Evolutionary conservation across 2,113 vertebrate genomes (phyloP), one percentile per base, ranked within the genome.

Genomic region (Lucifuga dentata): DNA sequence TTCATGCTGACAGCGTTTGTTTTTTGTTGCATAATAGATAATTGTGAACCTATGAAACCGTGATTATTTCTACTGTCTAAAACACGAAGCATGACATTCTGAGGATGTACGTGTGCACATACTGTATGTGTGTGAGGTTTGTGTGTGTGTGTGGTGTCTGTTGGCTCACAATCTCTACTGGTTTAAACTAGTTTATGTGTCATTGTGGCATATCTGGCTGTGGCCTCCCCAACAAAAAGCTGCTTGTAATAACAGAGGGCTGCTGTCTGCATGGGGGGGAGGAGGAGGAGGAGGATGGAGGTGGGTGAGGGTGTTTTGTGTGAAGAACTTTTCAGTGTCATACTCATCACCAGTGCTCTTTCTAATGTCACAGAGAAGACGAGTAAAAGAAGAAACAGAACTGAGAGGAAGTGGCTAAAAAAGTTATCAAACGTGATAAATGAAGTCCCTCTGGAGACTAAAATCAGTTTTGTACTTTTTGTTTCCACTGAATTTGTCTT

Each of bases 181-280:
- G 82, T 84, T 84, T 57, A 75, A 81, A 87, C 76, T 64, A 75
- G 86, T 69, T 84, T 21, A 49, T 80, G 62, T 76, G 68, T 82
- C 67, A 65, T 72, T 73, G 80, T 68, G 33, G 33, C 57, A n/a
- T 72, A 3, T 81, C 64, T 68, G 55, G 53, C 61, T 44, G 60
- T 55, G 70, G 73, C 72, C 57, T 56, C 11, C 35, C 51, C 19
- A 29, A 5, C 74, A 81, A 51, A 85, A 78, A 84, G 69, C 53
- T 53, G 63, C 75, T 66, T 80, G 16, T 56, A 75, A 76, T 46
- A 90, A 82, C 73, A 69, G 57, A 56, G 60, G 26, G 40, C 17
- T 50, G 41, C 64, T 58, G 49, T 24, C n/a, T 43, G 23, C 29
- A 49, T 62, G 44, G 39, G 32, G 53, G 55, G 3, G 36, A 19